Base-by-base conservation (phyloP, 2,113 vertebrate genomes). In the Poecilia latipinna region DNA sequence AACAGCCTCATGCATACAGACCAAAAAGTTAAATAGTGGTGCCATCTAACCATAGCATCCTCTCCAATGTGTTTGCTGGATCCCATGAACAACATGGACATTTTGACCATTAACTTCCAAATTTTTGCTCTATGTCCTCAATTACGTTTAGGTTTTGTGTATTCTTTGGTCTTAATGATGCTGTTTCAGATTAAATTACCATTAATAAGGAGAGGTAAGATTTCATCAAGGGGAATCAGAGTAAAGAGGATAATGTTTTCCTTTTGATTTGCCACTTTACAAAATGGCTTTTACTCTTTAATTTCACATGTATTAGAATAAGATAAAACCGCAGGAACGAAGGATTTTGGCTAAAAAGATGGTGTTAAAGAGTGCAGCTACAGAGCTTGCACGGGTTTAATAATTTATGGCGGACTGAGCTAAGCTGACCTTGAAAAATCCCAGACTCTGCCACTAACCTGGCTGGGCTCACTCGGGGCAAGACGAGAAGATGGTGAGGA, bases 331-430 rank as follows among this genome's bases (percentile, higher is more conserved):
- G 12, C 65, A 72, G 72, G 67, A 70, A 64, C 3, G 22, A 57
- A 57, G 62, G 31, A 68, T 28, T 63, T 31, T 51, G 5, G n/a
- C 4, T 28, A 72, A 42, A 69, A 76, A 79, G 68, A 65, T 73
- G 51, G 62, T 32, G 6, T 71, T 72, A 83, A 37, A 80, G 75
- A 22, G 72, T 71, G 61, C 48, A 70, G 80, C 75, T 64, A 66
- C 79, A 70, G 77, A 77, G 78, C 79, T 88, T 72, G 76, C 78
- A 89, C 44, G 68, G 69, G 83, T 88, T 94, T 82, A 93, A 93
- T 94, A 91, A 94, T 94, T 93, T 80, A 94, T 93, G 82, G 80
- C 79, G 74, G 86, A 83, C 70, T 87, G 88, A 89, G 88, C 82
- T 78, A n/a, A 75, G 67, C 76, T 91, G 92, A 93, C 92, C 91